Evolutionary conservation across 1,140 invertebrate genomes (phyloP).

Genomic region (Myzus persicae): DNA sequence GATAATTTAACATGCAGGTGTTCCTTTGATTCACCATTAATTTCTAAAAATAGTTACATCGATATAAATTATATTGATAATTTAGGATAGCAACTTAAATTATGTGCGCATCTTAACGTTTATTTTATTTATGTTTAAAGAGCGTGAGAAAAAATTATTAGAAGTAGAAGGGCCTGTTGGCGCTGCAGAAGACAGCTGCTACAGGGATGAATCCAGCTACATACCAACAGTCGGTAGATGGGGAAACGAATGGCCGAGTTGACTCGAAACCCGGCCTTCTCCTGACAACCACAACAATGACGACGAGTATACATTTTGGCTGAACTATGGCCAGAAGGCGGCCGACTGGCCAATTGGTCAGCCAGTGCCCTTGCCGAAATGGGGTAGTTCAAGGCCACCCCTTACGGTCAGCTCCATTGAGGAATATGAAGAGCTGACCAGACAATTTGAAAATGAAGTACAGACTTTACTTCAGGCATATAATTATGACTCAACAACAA

Average conservation of each 20-base stretch:
- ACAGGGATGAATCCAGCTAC: constrained; percentile 71
- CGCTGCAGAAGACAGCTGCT: constrained; percentile 67
- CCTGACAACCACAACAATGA: constrained; percentile 39
- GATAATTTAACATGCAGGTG: background rate
- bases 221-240: constrained; percentile 82
- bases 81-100: background rate
- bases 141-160: constrained; percentile 69
- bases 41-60: background rate
- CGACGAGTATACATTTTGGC: constrained; percentile 57
- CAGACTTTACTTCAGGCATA: constrained; percentile 79
- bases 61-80: background rate
- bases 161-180: constrained; percentile 69
- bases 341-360: constrained; percentile 69
- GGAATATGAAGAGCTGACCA: constrained; percentile 81
- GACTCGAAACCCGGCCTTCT: constrained; percentile 72
- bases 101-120: background rate
- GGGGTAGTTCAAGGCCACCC: constrained; percentile 68
- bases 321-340: constrained; percentile 61
- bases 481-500: constrained; percentile 86
- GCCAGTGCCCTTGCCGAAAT: constrained; percentile 75
- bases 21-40: background rate
- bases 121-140: constrained; percentile 61
- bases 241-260: constrained; percentile 91
- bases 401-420: constrained; percentile 70
- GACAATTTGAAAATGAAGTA: constrained; percentile 77